Evolutionary conservation across 2,113 vertebrate genomes (phyloP), one percentile per base, ranked within the genome.

Genomic region (Poeciliopsis retropinna): DNA sequence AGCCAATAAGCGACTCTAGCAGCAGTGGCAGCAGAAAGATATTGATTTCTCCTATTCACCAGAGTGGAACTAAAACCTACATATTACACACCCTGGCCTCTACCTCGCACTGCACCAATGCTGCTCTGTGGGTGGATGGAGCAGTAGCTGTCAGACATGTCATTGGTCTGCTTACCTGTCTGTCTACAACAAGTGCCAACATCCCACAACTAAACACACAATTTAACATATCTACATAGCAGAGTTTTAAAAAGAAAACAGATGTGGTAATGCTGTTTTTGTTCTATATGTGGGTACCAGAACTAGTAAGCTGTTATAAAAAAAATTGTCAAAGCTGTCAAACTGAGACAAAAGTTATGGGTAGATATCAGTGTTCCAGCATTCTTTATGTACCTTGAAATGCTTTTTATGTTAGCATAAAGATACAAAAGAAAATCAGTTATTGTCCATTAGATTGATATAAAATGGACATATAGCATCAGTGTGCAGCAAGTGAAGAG

Each of bases 21-120:
- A 89, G 87, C 83, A 89, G 87, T 81, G 87, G 89, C 85, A 81
- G 90, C 83, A 87, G 89, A 86, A 39, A 83, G 84, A 73, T 90
- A 93, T 93, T 47, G 90, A 93, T 93, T 91, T 83, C 81, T 87
- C 82, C 81, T 79, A 90, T 92, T 89, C 91, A 92, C 85, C 87
- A 86, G 90, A 91, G 89, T 91, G 92, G 91, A 93, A 93, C 91
- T 92, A 91, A 93, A 91, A 90, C 88, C 92, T 89, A 88, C 92
- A 89, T 83, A 85, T 91, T 92, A 88, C 90, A 93, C 89, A 85
- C 75, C 63, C 75, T 57, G 85, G 86, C 73, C 78, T 88, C 86
- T 74, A 84, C 67, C 84, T 85, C 80, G 81, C 73, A 76, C 83
- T 71, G 73, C 86, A 67, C 61, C 78, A 30, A 29, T 70, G 69